Conservation (phyloP, 1,140 invertebrate species). For the Neodiprion pinetum region DNA sequence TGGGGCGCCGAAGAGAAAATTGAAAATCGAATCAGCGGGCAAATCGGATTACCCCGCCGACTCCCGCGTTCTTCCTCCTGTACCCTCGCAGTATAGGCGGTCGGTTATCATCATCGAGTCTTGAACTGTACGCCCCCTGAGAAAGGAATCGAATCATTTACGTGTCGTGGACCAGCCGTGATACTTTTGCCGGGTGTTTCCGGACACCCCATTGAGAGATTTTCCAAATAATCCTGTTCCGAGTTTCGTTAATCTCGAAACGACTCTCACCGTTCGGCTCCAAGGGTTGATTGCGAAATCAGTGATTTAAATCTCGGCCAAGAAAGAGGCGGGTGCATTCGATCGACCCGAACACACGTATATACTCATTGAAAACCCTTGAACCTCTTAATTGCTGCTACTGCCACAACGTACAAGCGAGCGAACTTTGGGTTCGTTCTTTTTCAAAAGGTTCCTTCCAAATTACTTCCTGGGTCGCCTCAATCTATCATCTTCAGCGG, state of each 20-base stretch:
- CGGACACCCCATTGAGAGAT: not conserved
- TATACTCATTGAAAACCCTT: not conserved
- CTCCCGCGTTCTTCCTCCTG: conserved; percentile 26
- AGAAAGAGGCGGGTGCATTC: too few species aligned
- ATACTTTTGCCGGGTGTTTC: conserved; percentile 10
- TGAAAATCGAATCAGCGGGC: conserved; percentile 52
- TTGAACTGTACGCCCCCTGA: conserved; percentile 9
- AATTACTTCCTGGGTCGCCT: conserved; percentile 17
- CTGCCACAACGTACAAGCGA: not conserved
- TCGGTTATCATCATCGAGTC: conserved; percentile 20
- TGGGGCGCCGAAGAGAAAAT: conserved; percentile 46
- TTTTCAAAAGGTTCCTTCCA: not conserved
- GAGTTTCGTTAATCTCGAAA: not conserved
- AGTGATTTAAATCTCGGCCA: too few species aligned
- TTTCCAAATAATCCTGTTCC: not conserved
- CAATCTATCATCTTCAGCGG: conserved; percentile 35
- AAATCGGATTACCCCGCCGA: conserved; percentile 50
- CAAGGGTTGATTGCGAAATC: not conserved
- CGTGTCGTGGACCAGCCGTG: conserved; percentile 26
- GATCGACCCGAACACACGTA: too few species aligned
- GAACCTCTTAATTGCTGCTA: not conserved
- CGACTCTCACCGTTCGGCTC: not conserved
- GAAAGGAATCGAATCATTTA: conserved; percentile 38
- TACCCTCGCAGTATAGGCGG: conserved; percentile 13
- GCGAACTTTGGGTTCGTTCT: not conserved